Evolutionary conservation across 2,888 invertebrate genomes (phyloP), one percentile per base, ranked within the genome.

Genomic region (Phaedon cochleariae): DNA sequence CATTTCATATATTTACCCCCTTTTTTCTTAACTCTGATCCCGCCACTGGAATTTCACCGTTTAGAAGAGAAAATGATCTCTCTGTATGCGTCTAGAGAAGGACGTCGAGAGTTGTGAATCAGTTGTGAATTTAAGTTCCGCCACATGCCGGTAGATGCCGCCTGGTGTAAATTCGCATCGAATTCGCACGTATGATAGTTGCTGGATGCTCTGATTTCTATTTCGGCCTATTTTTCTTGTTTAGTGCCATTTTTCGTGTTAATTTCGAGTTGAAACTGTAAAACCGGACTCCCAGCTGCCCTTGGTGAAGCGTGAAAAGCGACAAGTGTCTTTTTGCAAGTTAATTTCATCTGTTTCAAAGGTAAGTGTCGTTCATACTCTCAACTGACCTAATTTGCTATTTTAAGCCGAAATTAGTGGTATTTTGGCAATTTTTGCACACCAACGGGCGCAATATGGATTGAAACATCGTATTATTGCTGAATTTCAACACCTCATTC

Each of bases 361-460:
- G 65, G 65, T 65, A 49, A 61, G 65, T 62, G 46, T 53, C 51
- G 4, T 41, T 59, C 49, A 69, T 48, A 66, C 63, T 70, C 70
- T 72, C 68, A n/a, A 55, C 67, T 72, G 72, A 72, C 72, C 72
- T 72, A 72, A 69, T 72, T 72, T 66, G 70, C 72, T 72, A 70
- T 72, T 72, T 72, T 70, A 67, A 70, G 69, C 64, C 29, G 29
- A 68, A 68, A 59, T 71, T 62, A 65, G 66, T 63, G 62, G 65
- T 54, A 55, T 67, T 69, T 65, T 60, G 53, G 60, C 37, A 59
- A 58, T 60, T 62, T 65, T 71, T 64, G 57, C 58, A 26, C 34
- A 57, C 63, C 20, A 54, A 59, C 45, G 31, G 53, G n/a, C 21
- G 54, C 29, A 18, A 17, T 41, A 52, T 48, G 31, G 15, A 12